Evolutionary conservation across 30 jellyfish, hydroid and myxozoan genomes (phyloP), one percentile per base, ranked within the genome.

Genomic region (Clytia hemisphaerica): DNA sequence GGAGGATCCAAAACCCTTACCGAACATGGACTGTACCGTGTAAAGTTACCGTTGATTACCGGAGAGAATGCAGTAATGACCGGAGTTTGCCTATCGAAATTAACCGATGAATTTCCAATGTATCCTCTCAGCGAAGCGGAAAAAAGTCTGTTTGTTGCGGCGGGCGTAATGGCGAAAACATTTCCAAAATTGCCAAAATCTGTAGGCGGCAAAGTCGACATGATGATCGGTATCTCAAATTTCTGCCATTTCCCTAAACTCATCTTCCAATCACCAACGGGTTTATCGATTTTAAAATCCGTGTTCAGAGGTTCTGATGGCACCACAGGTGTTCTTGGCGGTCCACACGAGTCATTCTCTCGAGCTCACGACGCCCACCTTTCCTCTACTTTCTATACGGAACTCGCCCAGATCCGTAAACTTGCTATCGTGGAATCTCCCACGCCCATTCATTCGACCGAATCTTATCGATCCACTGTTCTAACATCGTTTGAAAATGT

Each of bases 251-350:
- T n/a, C n/a, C n/a, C n/a, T n/a, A n/a, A n/a, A n/a, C n/a, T n/a
- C n/a, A n/a, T n/a, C n/a, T n/a, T n/a, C n/a, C n/a, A n/a, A n/a
- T n/a, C n/a, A n/a, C n/a, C n/a, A n/a, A n/a, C n/a, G n/a, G n/a
- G n/a, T n/a, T 5, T 5, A 9, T 24, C 49, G 49, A 16, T n/a
- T n/a, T n/a, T n/a, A n/a, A n/a, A 49, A 49, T 58, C 4, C 51
- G 72, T 6, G 58, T 58, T 6, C 26, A 58, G 72, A 22, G 31
- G 10, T 32, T 58, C 51, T 5, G 59, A 9, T 24, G 27, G 49
- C 29, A n/a, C n/a, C n/a, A n/a, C n/a, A n/a, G 72, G 72, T 14
- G 58, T 58, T 5, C 18, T 58, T 49, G 72, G 72, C 4, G 72
- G 72, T 3, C 72, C 51, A 19, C 72, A n/a, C n/a, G 9, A 27